Conservation (phyloP, 2,888 invertebrate species). For the Lacanobia oleracea region DNA sequence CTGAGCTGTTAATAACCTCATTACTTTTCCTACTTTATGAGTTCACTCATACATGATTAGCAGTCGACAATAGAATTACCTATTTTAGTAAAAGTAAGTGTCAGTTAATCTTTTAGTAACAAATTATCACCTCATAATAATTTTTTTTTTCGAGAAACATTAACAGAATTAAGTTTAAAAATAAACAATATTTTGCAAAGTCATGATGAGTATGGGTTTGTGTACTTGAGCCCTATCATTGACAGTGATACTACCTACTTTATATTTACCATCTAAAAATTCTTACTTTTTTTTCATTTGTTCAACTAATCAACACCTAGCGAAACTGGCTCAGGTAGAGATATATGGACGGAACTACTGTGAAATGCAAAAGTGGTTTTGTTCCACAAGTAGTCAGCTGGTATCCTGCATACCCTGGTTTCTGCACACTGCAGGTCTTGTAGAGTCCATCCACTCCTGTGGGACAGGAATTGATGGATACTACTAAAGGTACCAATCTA, state of each 20-base stretch:
- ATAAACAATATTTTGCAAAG: background rate
- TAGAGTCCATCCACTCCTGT: too few relatives aligned
- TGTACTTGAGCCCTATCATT: background rate
- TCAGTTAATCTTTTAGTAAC: background rate
- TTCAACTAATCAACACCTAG: background rate
- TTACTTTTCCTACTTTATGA: background rate
- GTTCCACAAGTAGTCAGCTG: background rate
- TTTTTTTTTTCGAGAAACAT: background rate
- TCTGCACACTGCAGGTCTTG: too few relatives aligned
- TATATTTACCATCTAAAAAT: background rate
- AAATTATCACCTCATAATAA: background rate
- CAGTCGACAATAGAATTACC: background rate
- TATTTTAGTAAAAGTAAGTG: background rate
- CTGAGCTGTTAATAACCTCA: background rate
- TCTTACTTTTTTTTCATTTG: background rate
- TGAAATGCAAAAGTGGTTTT: background rate
- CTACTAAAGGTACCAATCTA: background rate
- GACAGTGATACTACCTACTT: too few relatives aligned
- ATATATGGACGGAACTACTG: background rate
- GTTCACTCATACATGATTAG: background rate
- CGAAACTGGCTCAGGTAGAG: background rate
- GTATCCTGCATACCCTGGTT: background rate
- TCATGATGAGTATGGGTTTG: background rate
- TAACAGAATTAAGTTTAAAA: background rate
- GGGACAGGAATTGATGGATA: background rate